phyloP scores from a whole-genome alignment of 1,140 invertebrate genomes.

The Temnothorax nylanderi region DNA sequence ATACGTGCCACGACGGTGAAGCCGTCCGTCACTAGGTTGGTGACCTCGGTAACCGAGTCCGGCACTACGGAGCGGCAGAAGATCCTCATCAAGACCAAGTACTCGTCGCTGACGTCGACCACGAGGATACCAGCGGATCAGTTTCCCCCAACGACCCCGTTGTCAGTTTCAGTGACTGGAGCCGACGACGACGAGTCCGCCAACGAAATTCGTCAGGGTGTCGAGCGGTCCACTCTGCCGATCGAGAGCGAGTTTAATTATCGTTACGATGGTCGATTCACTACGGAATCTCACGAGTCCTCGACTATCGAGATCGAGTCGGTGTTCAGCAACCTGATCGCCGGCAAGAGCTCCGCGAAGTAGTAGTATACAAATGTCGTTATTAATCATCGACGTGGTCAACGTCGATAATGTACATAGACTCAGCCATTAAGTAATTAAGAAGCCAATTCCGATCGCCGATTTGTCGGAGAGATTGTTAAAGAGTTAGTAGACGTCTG shows the following conservation, averaged over 20 bases:
- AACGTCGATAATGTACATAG: slow-evolving; percentile 56
- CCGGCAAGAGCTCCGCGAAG: slow-evolving; percentile 36
- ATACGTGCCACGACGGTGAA: slow-evolving; percentile 73
- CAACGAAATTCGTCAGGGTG: slow-evolving; percentile 78
- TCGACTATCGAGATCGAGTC: slow-evolving; percentile 85
- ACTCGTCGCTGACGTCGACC: slow-evolving; percentile 81
- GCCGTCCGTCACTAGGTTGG: slow-evolving; percentile 83
- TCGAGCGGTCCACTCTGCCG: slow-evolving; percentile 81
- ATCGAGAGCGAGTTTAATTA: slow-evolving; percentile 81
- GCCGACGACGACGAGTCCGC: slow-evolving; percentile 50
- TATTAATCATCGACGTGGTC: background rate
- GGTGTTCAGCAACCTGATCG: slow-evolving; percentile 83
- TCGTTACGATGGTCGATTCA: slow-evolving; percentile 70
- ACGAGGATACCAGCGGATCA: slow-evolving; percentile 76
- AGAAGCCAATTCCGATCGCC: background rate
- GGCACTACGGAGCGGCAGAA: slow-evolving; percentile 84
- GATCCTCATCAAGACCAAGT: slow-evolving; percentile 84
- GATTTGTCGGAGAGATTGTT: background rate
- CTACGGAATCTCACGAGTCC: slow-evolving; percentile 81
- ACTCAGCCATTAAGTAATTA: slow-evolving; percentile 39
- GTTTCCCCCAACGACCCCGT: slow-evolving; percentile 18
- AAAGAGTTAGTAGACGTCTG: background rate
- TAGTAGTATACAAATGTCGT: slow-evolving; percentile 13
- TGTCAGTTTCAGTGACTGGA: background rate
- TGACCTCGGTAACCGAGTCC: slow-evolving; percentile 85